phyloP scores from a whole-genome alignment of 2,888 invertebrate species.

The Selenia dentaria region DNA sequence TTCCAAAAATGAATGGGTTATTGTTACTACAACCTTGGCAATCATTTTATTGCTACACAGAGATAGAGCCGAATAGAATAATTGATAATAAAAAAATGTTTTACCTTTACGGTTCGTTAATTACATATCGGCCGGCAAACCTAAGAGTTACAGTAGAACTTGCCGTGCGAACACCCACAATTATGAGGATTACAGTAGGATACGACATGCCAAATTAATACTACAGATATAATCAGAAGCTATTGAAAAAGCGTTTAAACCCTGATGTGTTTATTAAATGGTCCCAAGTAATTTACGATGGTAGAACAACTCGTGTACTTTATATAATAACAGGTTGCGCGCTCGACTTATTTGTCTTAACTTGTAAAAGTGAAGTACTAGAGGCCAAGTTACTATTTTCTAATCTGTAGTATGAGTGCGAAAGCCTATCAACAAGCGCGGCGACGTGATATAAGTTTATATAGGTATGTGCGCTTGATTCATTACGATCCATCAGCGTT shows the following conservation, averaged over 20 bases:
- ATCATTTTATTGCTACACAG: constrained; percentile 9
- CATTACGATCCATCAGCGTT: constrained; percentile 15
- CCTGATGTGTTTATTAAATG: constrained; percentile 81
- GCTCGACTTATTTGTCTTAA: constrained; percentile 36
- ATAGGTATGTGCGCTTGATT: constrained; percentile 2
- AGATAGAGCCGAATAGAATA: constrained; percentile 3
- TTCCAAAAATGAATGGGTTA: not conserved
- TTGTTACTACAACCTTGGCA: constrained; percentile 8
- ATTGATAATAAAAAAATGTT: constrained; percentile 28
- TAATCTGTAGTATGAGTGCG: constrained; percentile 2
- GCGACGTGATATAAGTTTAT: constrained; percentile 5
- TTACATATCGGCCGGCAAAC: constrained; percentile 20
- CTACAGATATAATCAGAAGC: constrained; percentile 64
- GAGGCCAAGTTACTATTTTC: not conserved
- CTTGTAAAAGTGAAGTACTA: constrained; percentile 16
- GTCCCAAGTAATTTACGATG: constrained; percentile 72
- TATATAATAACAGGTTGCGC: constrained; percentile 41
- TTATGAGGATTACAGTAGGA: constrained; percentile 62
- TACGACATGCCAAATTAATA: constrained; percentile 71
- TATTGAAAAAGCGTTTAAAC: constrained; percentile 74
- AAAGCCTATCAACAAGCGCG: constrained; percentile 3
- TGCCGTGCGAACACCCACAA: constrained; percentile 46
- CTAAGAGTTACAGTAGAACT: constrained; percentile 1
- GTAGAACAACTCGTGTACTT: constrained; percentile 42
- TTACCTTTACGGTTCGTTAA: constrained; percentile 30